Evolutionary conservation across 2,113 vertebrate genomes (phyloP), one percentile per base, ranked within the genome.

Genomic region (Megaceryle torquata): DNA sequence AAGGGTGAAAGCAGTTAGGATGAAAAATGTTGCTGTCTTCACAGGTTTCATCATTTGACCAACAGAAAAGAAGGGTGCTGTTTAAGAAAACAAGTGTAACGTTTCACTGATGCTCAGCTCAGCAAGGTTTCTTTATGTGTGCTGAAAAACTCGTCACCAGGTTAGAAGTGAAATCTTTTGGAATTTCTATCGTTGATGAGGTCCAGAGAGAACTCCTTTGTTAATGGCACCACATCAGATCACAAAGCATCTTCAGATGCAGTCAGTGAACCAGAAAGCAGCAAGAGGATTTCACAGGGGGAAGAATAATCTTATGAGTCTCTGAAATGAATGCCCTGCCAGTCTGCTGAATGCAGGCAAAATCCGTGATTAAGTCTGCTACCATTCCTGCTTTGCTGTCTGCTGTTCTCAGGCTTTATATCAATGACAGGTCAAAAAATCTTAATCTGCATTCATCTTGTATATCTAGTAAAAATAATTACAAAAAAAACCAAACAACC

Each of bases 191-290:
- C 70, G 80, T 1, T 57, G 50, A 56, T 53, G 46, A 92, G 59
- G 31, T 82, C 69, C 77, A 86, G 56, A 67, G 37, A 85, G 76
- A 80, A 80, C 69, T 95, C 51, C 22, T 81, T 63, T 71, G n/a
- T 84, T 71, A 81, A 46, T 41, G 35, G n/a, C 35, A 70, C 33
- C 22, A 59, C 71, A 92, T 78, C 43, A 31, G 59, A 81, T 86
- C 56, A 84, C 54, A 91, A 91, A 4, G 2, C 25, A 56, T 81
- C 65, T 91, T 90, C 74, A 74, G 64, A 81, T 63, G 43, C 28
- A 77, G 35, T 67, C 63, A 88, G 63, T 72, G 64, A 96, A 94
- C 41, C 76, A 70, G 76, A 93, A 91, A 77, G 71, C 60, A 91
- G 67, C 48, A 70, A 91, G 71, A 86, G 53, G 60, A 90, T 92